A percentile compares a stretch with the other conserved stretches of the same genome.
These are phyloP conservation scores for Microcebus murinus DNA, from an alignment of 2,113 vertebrate genomes.

Conservation along the genomic window DNA sequence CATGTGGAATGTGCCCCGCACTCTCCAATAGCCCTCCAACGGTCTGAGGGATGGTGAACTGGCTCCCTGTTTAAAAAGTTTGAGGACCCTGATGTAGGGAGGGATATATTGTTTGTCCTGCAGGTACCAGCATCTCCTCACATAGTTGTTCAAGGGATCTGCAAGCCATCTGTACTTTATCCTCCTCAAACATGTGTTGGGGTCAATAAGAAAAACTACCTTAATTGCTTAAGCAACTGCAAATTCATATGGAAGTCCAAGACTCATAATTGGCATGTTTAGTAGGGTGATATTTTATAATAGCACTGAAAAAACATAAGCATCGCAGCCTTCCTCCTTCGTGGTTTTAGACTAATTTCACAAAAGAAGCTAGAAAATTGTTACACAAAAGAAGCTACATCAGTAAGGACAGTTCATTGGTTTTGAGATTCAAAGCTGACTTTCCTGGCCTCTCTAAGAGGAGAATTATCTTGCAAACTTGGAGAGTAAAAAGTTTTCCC, in stretches of 20 bases:
- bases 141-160: background rate
- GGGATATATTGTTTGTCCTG: background rate
- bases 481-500: constrained; percentile 50
- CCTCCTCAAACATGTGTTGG: background rate
- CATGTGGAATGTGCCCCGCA: no score
- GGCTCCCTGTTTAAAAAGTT: no score
- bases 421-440: constrained; percentile 49
- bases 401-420: constrained; percentile 35
- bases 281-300: background rate
- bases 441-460: constrained; percentile 65
- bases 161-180: background rate
- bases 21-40: no score
- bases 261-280: background rate
- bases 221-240: background rate
- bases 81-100: background rate
- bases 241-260: background rate
- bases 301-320: background rate
- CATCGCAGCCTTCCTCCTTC: background rate
- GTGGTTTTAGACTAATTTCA: background rate
- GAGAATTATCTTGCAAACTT: constrained; percentile 66
- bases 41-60: no score
- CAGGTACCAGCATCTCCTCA: background rate
- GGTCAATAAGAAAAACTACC: background rate
- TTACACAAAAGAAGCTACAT: constrained; percentile 51
- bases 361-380: constrained; percentile 45